Conservation (phyloP, 1,140 invertebrate genomes). For the Lasaia peninsularis region DNA sequence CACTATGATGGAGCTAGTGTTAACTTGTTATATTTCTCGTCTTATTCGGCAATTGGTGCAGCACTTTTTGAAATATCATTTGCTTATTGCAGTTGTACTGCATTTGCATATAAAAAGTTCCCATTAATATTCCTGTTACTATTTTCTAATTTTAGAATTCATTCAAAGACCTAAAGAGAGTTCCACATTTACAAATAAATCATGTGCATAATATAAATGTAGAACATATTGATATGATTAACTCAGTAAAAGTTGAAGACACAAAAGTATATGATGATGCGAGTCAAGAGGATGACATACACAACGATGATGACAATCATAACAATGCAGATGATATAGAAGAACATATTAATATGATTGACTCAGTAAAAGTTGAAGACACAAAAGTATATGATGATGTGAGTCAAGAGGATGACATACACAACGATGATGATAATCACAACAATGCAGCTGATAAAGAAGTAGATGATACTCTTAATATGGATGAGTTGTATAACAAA, state of each 20-base stretch:
- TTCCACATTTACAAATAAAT: slow-evolving; percentile 21
- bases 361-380: slow-evolving; percentile 14
- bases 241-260: slow-evolving; percentile 14
- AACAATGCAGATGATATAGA: too few relatives aligned
- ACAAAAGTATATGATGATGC: neutral
- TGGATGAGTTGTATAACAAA: neutral
- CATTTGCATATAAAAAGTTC: too few relatives aligned
- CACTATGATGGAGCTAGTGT: too few relatives aligned
- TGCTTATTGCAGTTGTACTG: too few relatives aligned
- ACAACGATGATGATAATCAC: neutral
- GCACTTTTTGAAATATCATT: too few relatives aligned
- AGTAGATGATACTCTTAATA: neutral
- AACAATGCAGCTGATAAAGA: neutral
- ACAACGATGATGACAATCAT: neutral
- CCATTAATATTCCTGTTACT: neutral
- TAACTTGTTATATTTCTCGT: too few relatives aligned
- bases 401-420: neutral
- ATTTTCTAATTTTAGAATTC: neutral
- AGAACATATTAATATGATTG: slow-evolving; percentile 1
- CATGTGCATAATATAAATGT: slow-evolving; percentile 16
- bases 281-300: neutral
- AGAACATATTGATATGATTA: slow-evolving; percentile 1
- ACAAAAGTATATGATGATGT: neutral
- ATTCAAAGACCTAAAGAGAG: neutral
- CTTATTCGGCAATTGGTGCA: too few relatives aligned